Evolutionary conservation across 2,888 invertebrate species (phyloP).

Genomic region (Plagodis dolabraria): DNA sequence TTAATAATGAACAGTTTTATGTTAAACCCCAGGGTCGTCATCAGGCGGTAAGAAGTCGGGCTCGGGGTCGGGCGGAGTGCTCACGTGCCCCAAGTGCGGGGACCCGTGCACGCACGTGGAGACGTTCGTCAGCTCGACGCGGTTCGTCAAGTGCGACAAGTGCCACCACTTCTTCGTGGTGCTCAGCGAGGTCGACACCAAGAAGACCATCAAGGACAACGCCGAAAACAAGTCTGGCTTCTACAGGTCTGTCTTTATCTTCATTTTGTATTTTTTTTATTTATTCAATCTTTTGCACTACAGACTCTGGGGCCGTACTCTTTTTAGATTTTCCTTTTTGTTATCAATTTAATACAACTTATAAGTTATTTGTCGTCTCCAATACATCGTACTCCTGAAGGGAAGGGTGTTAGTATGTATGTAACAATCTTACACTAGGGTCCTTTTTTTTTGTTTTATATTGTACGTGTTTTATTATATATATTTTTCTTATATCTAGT

Average conservation of each 20-base stretch:
- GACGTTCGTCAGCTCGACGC: constrained; percentile 97
- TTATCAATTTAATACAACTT: too few relatives aligned
- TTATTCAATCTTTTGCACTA: too few relatives aligned
- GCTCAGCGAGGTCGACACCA: constrained; percentile 95
- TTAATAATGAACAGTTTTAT: not conserved
- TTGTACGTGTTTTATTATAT: too few relatives aligned
- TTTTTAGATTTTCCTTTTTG: too few relatives aligned
- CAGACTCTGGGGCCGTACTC: too few relatives aligned
- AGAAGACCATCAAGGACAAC: constrained; percentile 93
- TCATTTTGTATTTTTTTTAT: too few relatives aligned
- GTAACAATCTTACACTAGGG: too few relatives aligned
- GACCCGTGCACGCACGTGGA: constrained; percentile 99
- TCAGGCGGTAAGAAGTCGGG: constrained; percentile 88
- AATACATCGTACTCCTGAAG: too few relatives aligned
- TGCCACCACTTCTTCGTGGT: constrained; percentile 99
- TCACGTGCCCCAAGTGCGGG: constrained; percentile 98
- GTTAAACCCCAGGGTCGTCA: constrained; percentile 52
- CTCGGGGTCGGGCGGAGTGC: constrained; percentile 73
- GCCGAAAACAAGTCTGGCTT: constrained; percentile 89
- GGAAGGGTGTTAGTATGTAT: too few relatives aligned
- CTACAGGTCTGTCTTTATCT: constrained; percentile 68
- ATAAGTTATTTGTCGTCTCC: too few relatives aligned
- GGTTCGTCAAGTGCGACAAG: constrained; percentile 99
- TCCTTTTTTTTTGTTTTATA: too few relatives aligned
- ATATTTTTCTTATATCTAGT: too few relatives aligned